Percentiles rank a stretch among this genome's conserved stretches.
Conservation (phyloP, 2,113 vertebrate species). For the Takifugu flavidus region DNA sequence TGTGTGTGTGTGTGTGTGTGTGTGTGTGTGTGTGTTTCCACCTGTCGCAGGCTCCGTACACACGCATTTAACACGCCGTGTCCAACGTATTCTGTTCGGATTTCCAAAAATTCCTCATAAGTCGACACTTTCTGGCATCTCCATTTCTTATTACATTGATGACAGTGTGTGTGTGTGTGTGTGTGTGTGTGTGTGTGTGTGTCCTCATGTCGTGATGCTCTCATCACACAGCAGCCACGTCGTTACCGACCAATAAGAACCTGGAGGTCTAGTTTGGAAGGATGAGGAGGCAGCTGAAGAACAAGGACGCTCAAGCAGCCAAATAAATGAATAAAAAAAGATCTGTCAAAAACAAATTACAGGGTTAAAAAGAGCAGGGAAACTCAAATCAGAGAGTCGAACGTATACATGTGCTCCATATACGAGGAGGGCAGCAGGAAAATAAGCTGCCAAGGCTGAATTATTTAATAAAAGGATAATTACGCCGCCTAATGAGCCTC, state of each 20-base stretch:
- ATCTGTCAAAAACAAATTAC: too few species aligned
- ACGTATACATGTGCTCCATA: background rate
- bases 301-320: background rate
- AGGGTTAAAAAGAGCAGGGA: too few species aligned
- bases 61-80: background rate
- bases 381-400: background rate
- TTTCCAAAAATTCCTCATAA: background rate
- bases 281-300: background rate
- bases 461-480: too few species aligned
- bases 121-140: slow-evolving; percentile 9
- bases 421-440: too few species aligned
- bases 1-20: too few species aligned
- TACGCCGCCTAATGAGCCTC: too few species aligned
- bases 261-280: background rate
- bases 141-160: slow-evolving; percentile 25
- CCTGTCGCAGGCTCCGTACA: background rate
- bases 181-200: slow-evolving; percentile 14
- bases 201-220: slow-evolving; percentile 1
- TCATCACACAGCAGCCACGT: slow-evolving; percentile 41
- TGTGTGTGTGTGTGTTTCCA: too few species aligned
- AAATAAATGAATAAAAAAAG: too few species aligned
- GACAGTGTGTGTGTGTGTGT: slow-evolving; percentile 14
- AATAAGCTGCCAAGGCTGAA: too few species aligned
- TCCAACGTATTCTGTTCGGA: too few species aligned
- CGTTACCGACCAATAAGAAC: slow-evolving; percentile 29